Evolutionary conservation across 64 coral and sea anemone genomes (phyloP).

Genomic region (Actinia equina): DNA sequence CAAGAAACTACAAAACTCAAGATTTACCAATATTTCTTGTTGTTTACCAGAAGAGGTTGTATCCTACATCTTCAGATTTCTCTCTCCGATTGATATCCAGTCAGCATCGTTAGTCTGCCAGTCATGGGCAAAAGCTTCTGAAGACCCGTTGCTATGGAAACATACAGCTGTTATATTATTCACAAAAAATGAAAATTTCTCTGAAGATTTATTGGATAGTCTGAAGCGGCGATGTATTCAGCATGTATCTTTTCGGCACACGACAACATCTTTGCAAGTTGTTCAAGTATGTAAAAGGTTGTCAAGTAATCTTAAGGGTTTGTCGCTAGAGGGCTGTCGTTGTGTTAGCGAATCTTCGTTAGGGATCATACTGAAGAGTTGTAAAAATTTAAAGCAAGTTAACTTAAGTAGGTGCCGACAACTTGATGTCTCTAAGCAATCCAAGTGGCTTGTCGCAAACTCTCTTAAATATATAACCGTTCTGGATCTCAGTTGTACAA

Average conservation of each 20-base stretch:
- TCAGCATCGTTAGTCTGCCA: constrained; percentile 64
- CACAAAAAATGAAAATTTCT: constrained; percentile 63
- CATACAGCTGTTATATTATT: constrained; percentile 38
- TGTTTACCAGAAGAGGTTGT: constrained; percentile 69
- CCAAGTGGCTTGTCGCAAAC: constrained; percentile 38
- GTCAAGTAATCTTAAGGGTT: constrained; percentile 23
- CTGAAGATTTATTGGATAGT: constrained; percentile 59
- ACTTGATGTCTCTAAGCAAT: constrained; percentile 55
- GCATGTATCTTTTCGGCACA: constrained; percentile 50
- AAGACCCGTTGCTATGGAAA: constrained; percentile 87
- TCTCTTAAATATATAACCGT: constrained; percentile 17
- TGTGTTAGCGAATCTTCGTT: constrained; percentile 54
- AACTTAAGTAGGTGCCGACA: constrained; percentile 76
- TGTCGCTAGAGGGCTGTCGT: constrained; percentile 67
- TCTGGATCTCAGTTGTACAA: constrained; percentile 62
- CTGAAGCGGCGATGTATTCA: constrained; percentile 64
- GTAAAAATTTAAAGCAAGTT: constrained; percentile 48
- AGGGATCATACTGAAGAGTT: constrained; percentile 19
- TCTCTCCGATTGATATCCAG: constrained; percentile 49
- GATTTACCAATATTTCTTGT: neutral
- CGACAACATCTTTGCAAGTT: constrained; percentile 54
- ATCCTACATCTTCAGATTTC: constrained; percentile 87
- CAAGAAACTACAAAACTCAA: neutral
- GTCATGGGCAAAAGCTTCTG: constrained; percentile 59
- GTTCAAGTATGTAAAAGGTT: constrained; percentile 77